These are phyloP conservation scores for Hirudo medicinalis DNA, from an alignment of 1,140 invertebrate species.

Conservation along the genomic window DNA sequence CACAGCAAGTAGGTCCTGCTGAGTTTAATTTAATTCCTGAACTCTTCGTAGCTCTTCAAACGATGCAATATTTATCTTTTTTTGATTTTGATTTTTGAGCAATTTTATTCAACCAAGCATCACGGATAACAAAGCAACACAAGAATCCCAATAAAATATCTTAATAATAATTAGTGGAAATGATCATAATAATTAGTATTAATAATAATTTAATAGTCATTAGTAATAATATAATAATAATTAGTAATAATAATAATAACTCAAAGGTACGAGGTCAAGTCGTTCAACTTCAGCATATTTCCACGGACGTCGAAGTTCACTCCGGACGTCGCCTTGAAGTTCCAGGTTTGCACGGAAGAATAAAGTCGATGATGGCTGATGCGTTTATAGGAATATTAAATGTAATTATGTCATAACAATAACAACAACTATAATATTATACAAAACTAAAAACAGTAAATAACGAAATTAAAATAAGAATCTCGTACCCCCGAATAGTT, in stretches of 20 bases:
- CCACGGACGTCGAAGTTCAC: neutral
- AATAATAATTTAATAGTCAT: neutral
- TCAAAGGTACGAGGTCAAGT: slow-evolving; percentile 1
- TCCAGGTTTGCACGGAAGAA: neutral
- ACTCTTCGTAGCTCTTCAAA: no score
- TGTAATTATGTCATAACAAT: neutral
- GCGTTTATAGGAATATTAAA: no score
- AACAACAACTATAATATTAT: neutral
- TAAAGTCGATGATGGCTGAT: no score
- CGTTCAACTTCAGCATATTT: neutral
- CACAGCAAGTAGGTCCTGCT: neutral
- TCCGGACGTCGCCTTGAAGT: neutral
- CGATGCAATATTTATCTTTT: no score
- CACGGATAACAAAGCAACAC: no score
- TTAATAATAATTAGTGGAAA: no score
- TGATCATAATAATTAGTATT: neutral
- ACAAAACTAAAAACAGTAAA: no score
- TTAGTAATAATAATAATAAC: neutral
- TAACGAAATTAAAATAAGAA: neutral
- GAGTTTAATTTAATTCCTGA: neutral
- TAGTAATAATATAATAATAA: neutral
- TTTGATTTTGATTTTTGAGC: no score
- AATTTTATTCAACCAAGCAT: no score
- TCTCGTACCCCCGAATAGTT: no score
- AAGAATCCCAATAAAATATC: no score